These are phyloP conservation scores for Cephus rjabovi DNA, from an alignment of 2,888 invertebrate species.

Conservation along the genomic window DNA sequence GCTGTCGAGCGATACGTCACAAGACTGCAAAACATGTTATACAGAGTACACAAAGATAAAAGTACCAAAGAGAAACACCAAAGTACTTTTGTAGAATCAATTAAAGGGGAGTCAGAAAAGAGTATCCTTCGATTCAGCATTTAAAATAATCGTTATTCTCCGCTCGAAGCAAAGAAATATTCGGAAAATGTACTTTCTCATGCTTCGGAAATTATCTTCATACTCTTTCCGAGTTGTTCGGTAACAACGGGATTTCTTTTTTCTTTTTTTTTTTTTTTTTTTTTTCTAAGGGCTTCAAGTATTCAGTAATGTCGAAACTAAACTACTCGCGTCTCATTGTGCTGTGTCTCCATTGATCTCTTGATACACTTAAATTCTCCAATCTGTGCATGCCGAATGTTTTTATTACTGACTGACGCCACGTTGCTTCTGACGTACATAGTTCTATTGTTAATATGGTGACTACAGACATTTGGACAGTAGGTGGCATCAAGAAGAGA, in stretches of 20 bases:
- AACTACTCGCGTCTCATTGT: not conserved
- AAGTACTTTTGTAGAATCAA: not conserved
- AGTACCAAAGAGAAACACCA: not conserved
- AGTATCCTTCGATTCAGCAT: not conserved
- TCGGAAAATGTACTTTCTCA: not conserved
- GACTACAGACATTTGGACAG: conserved; percentile 71
- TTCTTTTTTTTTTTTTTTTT: too few relatives aligned
- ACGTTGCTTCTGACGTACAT: conserved; percentile 5
- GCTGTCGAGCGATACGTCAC: not conserved
- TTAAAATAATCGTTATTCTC: not conserved
- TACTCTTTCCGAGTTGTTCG: not conserved
- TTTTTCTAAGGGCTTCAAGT: not conserved
- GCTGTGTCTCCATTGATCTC: not conserved
- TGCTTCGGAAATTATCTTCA: not conserved
- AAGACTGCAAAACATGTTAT: not conserved
- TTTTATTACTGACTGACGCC: conserved; percentile 22
- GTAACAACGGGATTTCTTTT: not conserved
- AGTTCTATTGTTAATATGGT: conserved; percentile 39
- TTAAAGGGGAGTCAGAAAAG: not conserved
- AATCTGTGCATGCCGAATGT: not conserved
- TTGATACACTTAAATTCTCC: not conserved
- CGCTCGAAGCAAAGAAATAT: not conserved
- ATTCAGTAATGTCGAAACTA: not conserved
- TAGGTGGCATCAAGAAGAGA: conserved; percentile 70
- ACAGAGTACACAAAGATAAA: not conserved